A percentile compares a stretch with the other conserved stretches of the same genome.
These are phyloP conservation scores for Engraulis encrasicolus DNA, from an alignment of 2,113 vertebrate species.

Conservation along the genomic window DNA sequence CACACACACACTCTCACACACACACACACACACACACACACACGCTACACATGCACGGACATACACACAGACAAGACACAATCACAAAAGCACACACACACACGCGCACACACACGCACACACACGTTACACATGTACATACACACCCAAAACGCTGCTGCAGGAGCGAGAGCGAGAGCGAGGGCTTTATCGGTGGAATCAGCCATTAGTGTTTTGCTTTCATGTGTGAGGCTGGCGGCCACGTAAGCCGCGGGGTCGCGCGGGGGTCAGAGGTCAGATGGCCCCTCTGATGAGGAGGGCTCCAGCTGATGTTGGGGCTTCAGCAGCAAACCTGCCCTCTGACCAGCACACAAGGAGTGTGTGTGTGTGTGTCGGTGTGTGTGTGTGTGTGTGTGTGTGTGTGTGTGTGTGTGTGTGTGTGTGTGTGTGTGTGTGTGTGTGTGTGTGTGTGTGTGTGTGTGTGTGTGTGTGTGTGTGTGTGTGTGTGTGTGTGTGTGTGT, in stretches of 20 bases:
- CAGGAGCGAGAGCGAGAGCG: too few relatives aligned
- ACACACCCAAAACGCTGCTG: neutral
- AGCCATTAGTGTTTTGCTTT: conserved; percentile 44
- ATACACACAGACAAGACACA: conserved; percentile 25
- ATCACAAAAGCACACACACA: too few relatives aligned
- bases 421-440: too few relatives aligned
- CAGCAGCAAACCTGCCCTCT: conserved; percentile 37
- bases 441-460: too few relatives aligned
- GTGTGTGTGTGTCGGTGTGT: too few relatives aligned
- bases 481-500: too few relatives aligned
- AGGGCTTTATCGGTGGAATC: conserved; percentile 39
- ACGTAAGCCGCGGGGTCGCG: conserved; percentile 20
- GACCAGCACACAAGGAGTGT: too few relatives aligned
- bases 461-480: too few relatives aligned
- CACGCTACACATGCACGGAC: conserved; percentile 17
- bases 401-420: too few relatives aligned
- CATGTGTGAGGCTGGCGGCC: conserved; percentile 20
- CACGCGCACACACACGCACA: conserved; percentile 15
- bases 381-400: too few relatives aligned
- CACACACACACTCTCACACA: neutral
- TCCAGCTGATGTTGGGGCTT: conserved; percentile 46
- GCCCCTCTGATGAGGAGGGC: conserved; percentile 38
- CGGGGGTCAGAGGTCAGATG: too few relatives aligned
- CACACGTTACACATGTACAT: neutral
- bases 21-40: neutral